A percentile compares a stretch with the other conserved stretches of the same genome.
Conservation (phyloP, 2,113 vertebrate species). For the Nothoprocta pentlandii region DNA sequence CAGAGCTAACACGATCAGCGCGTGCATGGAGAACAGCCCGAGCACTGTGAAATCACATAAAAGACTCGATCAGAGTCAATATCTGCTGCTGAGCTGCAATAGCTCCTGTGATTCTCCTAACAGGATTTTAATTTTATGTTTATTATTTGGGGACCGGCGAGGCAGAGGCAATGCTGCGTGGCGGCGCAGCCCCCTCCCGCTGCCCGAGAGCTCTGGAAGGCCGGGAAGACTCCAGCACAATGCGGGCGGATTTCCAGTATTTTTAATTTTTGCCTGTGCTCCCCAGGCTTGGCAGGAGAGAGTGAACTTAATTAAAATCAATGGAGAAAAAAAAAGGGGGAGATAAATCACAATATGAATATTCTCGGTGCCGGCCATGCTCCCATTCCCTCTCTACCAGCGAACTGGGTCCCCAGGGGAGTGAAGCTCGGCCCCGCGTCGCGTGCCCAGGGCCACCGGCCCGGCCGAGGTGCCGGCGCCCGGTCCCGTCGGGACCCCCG, state of each 20-base stretch:
- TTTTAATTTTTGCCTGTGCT: conserved; percentile 57
- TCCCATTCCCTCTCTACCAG: no score
- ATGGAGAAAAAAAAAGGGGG: conserved; percentile 63
- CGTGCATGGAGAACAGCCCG: neutral
- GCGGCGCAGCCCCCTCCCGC: neutral
- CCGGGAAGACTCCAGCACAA: conserved; percentile 35
- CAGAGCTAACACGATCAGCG: conserved; percentile 30
- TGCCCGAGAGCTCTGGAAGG: neutral
- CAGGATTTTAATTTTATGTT: conserved; percentile 80
- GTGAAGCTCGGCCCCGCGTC: no score
- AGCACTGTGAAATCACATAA: conserved; percentile 71
- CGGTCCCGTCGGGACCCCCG: no score
- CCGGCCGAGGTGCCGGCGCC: no score
- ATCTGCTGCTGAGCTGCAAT: conserved; percentile 54
- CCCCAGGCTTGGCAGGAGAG: conserved; percentile 64
- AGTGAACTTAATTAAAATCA: conserved; percentile 80
- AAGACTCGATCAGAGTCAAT: conserved; percentile 70
- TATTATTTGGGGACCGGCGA: conserved; percentile 69
- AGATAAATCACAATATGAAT: conserved; percentile 65
- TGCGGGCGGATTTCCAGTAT: conserved; percentile 23
- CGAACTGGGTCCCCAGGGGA: no score
- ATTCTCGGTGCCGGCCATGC: neutral
- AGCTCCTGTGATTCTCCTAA: conserved; percentile 75
- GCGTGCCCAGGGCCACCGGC: no score
- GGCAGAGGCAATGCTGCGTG: conserved; percentile 21